A percentile compares a stretch with the other conserved stretches of the same genome.
These are phyloP conservation scores for Natator depressus DNA, from an alignment of 2,113 vertebrate genomes.

Conservation along the genomic window DNA sequence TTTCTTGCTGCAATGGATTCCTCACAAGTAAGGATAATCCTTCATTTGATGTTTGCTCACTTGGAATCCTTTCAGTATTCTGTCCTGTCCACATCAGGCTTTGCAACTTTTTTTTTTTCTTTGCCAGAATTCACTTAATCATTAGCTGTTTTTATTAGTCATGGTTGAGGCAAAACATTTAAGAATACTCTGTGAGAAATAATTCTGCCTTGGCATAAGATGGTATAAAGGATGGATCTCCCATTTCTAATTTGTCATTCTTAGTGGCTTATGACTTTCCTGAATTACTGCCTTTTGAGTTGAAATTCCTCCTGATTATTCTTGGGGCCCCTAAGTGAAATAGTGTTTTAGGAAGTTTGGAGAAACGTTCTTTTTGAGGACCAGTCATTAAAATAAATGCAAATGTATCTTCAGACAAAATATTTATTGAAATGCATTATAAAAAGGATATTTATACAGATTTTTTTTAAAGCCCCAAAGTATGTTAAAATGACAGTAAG, in stretches of 20 bases:
- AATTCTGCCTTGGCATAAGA: neutral
- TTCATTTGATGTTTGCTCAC: neutral
- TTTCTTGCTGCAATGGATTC: neutral
- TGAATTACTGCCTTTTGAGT: rapidly evolving
- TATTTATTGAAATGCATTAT: neutral
- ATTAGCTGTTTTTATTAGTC: neutral
- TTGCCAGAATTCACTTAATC: neutral
- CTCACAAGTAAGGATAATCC: neutral
- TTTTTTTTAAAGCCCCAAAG: neutral
- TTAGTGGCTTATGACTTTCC: neutral
- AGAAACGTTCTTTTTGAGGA: neutral
- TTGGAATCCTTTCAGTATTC: neutral
- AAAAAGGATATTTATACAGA: neutral
- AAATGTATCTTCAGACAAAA: neutral
- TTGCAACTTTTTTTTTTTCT: neutral
- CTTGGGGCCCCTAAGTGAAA: neutral
- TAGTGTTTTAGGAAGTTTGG: neutral
- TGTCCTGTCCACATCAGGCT: neutral
- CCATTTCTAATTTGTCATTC: neutral
- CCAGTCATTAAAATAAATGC: neutral
- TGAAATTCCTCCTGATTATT: neutral
- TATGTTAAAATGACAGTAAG: neutral
- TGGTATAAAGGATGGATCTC: neutral
- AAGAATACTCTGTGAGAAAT: neutral
- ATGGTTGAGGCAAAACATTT: neutral